These are phyloP conservation scores for Chiloscyllium plagiosum DNA, from an alignment of 2,113 vertebrate species.

Conservation along the genomic window DNA sequence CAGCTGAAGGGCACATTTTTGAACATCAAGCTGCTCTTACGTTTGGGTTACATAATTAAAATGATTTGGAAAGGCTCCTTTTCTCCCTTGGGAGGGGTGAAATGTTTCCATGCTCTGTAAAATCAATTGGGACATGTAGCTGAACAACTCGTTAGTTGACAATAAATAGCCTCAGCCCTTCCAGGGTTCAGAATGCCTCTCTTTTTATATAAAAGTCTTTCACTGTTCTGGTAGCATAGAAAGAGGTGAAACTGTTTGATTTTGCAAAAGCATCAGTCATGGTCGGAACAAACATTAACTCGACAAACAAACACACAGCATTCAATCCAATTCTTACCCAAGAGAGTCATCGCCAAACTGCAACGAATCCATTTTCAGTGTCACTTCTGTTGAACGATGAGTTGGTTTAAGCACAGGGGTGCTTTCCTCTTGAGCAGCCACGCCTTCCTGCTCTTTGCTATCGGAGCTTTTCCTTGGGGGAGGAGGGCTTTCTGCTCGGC, in stretches of 20 bases:
- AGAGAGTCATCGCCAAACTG: constrained; percentile 67
- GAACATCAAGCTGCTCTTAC: not conserved
- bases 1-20: not conserved
- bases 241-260: not conserved
- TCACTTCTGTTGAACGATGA: constrained; percentile 77
- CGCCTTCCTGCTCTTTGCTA: constrained; percentile 65
- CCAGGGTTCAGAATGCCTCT: not conserved
- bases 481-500: constrained; percentile 62
- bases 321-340: constrained; percentile 60
- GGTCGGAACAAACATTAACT: not conserved
- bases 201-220: not conserved
- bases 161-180: not conserved
- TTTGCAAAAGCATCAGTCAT: not conserved
- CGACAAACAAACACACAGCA: not conserved
- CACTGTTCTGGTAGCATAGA: not conserved
- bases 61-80: not conserved
- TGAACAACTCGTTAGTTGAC: not conserved
- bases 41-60: not conserved
- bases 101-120: not conserved
- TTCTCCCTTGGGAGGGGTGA: not conserved
- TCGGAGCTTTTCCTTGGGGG: constrained; percentile 62
- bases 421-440: constrained; percentile 61
- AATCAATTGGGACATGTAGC: not conserved
- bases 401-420: constrained; percentile 59
- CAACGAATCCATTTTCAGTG: constrained; percentile 81